Evolutionary conservation across 2,888 invertebrate species (phyloP), one percentile per base, ranked within the genome.

Genomic region (Julus scandinavius): DNA sequence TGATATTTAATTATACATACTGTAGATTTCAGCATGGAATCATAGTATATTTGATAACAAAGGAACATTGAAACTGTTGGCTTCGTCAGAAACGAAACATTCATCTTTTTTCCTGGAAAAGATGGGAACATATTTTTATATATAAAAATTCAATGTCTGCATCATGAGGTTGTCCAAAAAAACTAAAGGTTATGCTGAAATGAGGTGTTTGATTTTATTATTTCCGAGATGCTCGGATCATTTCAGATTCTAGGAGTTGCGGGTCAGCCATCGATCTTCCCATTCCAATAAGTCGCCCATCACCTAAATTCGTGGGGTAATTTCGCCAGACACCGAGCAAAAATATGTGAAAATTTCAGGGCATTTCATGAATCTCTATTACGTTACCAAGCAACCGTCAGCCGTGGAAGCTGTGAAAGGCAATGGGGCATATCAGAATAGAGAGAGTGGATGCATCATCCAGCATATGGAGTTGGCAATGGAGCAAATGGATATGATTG

Each of bases 261-360:
- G 54, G 54, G 54, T 54, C 54, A 54, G 54, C 54, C 54, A 54
- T 54, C 54, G 54, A 54, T 54, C 54, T 54, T 54, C 54, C 54
- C 54, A 15, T 54, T 54, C 54, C 54, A 54, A 54, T 54, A 54
- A 54, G 54, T 15, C 17, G 54, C 54, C 54, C 54, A 54, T 54
- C 54, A 54, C 17, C 54, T 17, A 17, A 54, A 54, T 54, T 54
- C 54, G 54, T 15, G 54, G 54, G 54, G 54, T 54, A 54, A 54
- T 54, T 54, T 54, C 13, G 54, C 11, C 54, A 17, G 54, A 54
- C 54, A 13, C 54, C 2, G 11, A 3, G 54, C 54, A 54, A 54
- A 54, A 15, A 54, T 54, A 54, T 54, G 54, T 54, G 54, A 54
- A 54, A 54, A 54, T 54, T 54, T 54, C 54, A 17, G 54, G 17